These are phyloP conservation scores for Maniola jurtina DNA, from an alignment of 1,140 invertebrate species.

Conservation along the genomic window DNA sequence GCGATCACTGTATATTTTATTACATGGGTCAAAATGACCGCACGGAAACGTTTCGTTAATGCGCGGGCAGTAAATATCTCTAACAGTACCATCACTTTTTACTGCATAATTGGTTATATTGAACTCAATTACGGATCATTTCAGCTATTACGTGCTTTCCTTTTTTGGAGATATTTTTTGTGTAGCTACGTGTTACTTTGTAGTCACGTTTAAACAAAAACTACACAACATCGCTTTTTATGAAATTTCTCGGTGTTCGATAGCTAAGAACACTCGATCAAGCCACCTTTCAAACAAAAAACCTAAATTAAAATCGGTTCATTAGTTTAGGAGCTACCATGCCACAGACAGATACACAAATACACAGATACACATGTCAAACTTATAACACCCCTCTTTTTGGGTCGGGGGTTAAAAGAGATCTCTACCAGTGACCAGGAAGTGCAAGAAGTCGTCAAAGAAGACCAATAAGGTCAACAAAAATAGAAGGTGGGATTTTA, in stretches of 20 bases:
- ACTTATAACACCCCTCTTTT: too few relatives aligned
- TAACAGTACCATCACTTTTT: slow-evolving; percentile 11
- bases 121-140: slow-evolving; percentile 9
- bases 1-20: neutral
- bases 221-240: neutral
- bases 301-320: too few relatives aligned
- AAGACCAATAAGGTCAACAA: too few relatives aligned
- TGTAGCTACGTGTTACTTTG: neutral
- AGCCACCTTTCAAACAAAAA: too few relatives aligned
- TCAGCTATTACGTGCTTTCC: slow-evolving; percentile 14
- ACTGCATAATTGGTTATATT: slow-evolving; percentile 7
- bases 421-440: neutral
- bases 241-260: neutral
- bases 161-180: neutral
- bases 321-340: too few relatives aligned
- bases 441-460: too few relatives aligned
- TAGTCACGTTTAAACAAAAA: slow-evolving; percentile 10
- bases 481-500: neutral
- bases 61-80: neutral
- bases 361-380: too few relatives aligned
- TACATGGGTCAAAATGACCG: neutral
- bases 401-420: too few relatives aligned
- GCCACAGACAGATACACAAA: too few relatives aligned
- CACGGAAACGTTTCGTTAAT: neutral
- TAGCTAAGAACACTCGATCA: too few relatives aligned